Evolutionary conservation across 35 echinoderm and acorn worm species (phyloP).

Genomic region (Apostichopus parvimensis): DNA sequence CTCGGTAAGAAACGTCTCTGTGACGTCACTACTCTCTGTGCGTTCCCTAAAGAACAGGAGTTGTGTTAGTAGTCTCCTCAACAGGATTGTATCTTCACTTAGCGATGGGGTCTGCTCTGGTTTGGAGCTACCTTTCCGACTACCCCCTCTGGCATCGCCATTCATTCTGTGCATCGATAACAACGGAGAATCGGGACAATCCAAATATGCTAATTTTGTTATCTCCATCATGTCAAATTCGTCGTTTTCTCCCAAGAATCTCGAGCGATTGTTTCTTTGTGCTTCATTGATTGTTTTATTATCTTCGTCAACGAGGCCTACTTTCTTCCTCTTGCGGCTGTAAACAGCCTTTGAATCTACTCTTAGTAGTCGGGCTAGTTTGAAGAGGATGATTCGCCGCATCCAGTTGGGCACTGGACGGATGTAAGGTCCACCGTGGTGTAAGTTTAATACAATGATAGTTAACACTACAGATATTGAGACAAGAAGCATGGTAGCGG

Average conservation of each 20-base stretch:
- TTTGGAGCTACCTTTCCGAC: background rate
- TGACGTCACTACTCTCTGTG: slow-evolving; percentile 62
- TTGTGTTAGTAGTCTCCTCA: slow-evolving; percentile 71
- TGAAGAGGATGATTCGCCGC: slow-evolving; percentile 49
- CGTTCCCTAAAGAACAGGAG: slow-evolving; percentile 65
- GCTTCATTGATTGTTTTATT: slow-evolving; percentile 35
- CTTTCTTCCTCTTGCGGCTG: slow-evolving; percentile 3
- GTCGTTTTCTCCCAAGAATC: slow-evolving; percentile 25
- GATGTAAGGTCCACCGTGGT: slow-evolving; percentile 84
- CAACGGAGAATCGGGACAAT: slow-evolving; percentile 71
- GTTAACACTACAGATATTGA: slow-evolving; percentile 91
- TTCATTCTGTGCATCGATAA: slow-evolving; percentile 58
- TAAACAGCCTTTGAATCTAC: slow-evolving; percentile 34
- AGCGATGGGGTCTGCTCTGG: slow-evolving; percentile 42
- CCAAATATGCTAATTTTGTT: slow-evolving; percentile 38
- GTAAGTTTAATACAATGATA: slow-evolving; percentile 85
- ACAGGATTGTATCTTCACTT: slow-evolving; percentile 48
- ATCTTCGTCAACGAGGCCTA: slow-evolving; percentile 21
- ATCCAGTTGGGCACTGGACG: slow-evolving; percentile 70
- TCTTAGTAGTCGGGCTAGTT: slow-evolving; percentile 59
- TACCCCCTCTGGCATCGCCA: slow-evolving; percentile 20
- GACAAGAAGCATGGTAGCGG: slow-evolving; percentile 91
- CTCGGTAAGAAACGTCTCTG: slow-evolving; percentile 66
- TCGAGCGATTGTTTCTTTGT: slow-evolving; percentile 26
- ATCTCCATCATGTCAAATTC: slow-evolving; percentile 59